Conservation (phyloP, 1,140 invertebrate genomes). For the Drosophila sechellia region DNA sequence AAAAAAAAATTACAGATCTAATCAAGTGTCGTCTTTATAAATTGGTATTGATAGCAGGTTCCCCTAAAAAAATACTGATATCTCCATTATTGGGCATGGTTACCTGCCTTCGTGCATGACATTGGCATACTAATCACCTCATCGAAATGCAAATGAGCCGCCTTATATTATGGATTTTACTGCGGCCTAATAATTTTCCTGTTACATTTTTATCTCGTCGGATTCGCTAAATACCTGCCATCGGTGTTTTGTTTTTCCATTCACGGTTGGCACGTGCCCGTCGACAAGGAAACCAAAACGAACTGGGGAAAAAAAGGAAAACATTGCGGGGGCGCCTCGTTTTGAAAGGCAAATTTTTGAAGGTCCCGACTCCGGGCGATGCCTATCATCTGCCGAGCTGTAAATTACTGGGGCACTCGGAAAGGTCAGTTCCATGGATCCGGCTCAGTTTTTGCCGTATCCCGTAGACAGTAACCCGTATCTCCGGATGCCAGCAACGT, state of each 20-base stretch:
- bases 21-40: background rate
- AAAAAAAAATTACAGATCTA: background rate
- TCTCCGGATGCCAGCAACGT: constrained; percentile 16
- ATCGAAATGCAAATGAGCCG: constrained; percentile 78
- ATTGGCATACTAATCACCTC: constrained; percentile 73
- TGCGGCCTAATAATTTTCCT: constrained; percentile 69
- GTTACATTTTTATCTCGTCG: constrained; percentile 54
- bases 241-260: constrained; percentile 26
- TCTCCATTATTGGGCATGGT: constrained; percentile 21
- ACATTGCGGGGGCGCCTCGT: constrained; percentile 10
- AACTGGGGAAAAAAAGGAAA: constrained; percentile 5
- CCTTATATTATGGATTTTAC: constrained; percentile 66
- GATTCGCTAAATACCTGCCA: constrained; percentile 57
- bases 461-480: background rate
- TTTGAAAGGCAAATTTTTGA: constrained; percentile 27
- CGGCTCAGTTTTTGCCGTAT: constrained; percentile 2
- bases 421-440: constrained; percentile 22
- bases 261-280: constrained; percentile 31
- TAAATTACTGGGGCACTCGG: constrained; percentile 10
- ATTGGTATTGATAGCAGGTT: background rate
- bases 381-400: constrained; percentile 29
- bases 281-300: constrained; percentile 4
- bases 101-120: constrained; percentile 33
- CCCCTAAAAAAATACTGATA: background rate
- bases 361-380: constrained; percentile 18